Evolutionary conservation across 2,888 invertebrate genomes (phyloP).

Genomic region (Limnephilus marmoratus): DNA sequence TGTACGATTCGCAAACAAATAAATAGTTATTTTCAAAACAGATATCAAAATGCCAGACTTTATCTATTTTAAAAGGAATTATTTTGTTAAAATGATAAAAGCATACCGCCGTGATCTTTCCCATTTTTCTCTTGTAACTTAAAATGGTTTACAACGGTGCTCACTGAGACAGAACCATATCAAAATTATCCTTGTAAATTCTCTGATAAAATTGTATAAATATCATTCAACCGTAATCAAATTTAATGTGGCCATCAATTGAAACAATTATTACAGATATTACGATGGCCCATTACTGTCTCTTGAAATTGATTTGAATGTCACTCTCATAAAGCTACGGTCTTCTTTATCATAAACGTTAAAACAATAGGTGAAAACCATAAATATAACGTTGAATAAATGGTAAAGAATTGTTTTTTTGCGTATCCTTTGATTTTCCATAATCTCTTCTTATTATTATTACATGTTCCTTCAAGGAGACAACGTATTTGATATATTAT

Average conservation of each 20-base stretch:
- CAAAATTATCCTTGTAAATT: conserved; percentile 33
- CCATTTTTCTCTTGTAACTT: neutral
- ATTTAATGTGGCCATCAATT: conserved; percentile 18
- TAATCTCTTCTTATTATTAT: neutral
- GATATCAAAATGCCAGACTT: neutral
- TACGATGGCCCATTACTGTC: conserved; percentile 4
- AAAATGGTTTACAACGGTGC: neutral
- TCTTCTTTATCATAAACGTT: neutral
- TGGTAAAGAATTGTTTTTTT: neutral
- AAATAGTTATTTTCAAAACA: neutral
- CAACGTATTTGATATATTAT: neutral
- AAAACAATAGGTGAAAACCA: neutral
- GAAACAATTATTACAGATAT: neutral
- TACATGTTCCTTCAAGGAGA: neutral
- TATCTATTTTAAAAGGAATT: neutral
- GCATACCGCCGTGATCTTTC: neutral
- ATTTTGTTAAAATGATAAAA: neutral
- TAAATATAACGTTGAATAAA: neutral
- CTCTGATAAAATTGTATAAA: conserved; percentile 11
- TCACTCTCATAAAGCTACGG: neutral
- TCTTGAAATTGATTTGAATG: neutral
- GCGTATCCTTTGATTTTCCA: neutral
- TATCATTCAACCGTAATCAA: neutral
- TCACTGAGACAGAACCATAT: neutral
- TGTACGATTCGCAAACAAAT: neutral